phyloP scores from a whole-genome alignment of 2,797 vertebrate genomes.

The Anguilla obscura region DNA sequence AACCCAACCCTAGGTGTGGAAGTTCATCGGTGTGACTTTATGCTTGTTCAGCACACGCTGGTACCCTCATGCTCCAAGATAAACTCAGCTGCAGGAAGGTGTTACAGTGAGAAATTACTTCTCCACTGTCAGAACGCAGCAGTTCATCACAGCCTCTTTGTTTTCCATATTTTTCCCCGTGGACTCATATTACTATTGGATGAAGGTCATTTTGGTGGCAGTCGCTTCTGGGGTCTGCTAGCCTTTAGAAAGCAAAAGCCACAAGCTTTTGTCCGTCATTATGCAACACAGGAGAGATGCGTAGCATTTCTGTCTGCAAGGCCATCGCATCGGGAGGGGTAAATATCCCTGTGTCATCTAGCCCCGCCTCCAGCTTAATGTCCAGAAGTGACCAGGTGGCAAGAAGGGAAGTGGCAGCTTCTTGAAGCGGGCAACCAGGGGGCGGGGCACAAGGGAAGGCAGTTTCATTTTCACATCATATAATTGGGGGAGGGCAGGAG shows the following conservation, averaged over 20 bases:
- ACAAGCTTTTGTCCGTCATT: not conserved
- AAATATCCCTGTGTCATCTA: not conserved
- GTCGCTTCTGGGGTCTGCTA: not conserved
- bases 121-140: not conserved
- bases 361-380: not conserved
- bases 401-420: too few species aligned
- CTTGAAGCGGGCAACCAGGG: too few species aligned
- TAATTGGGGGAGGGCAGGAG: not conserved
- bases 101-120: not conserved
- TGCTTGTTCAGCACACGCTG: conserved; percentile 4
- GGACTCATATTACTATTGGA: not conserved
- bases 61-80: not conserved
- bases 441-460: too few species aligned
- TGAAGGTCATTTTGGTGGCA: not conserved
- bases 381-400: not conserved
- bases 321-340: not conserved
- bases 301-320: not conserved
- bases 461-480: not conserved
- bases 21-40: not conserved
- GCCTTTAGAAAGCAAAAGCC: not conserved
- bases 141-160: not conserved
- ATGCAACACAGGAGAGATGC: not conserved
- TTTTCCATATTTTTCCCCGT: not conserved
- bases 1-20: not conserved
- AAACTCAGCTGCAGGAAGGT: not conserved